These are phyloP conservation scores for Sesamia inferens DNA, from an alignment of 2,888 invertebrate genomes.

Conservation along the genomic window DNA sequence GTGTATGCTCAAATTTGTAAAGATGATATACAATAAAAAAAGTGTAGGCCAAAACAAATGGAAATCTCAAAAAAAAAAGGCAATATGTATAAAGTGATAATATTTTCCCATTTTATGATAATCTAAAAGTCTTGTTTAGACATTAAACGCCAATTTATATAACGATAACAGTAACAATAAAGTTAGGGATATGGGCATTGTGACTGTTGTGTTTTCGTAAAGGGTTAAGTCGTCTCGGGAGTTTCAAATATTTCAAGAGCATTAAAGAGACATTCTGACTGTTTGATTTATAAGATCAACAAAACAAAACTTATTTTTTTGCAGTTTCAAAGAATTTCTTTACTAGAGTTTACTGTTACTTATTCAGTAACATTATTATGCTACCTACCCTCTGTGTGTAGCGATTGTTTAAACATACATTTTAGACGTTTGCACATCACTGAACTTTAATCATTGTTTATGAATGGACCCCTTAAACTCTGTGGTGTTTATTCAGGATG, in stretches of 20 bases:
- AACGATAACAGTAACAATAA: slow-evolving; percentile 17
- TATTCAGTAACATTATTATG: background rate
- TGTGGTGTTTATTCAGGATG: no score
- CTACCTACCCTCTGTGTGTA: no score
- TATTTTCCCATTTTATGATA: background rate
- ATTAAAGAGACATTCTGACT: slow-evolving; percentile 8
- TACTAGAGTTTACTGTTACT: background rate
- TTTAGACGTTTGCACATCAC: no score
- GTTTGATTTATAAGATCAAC: slow-evolving; percentile 30
- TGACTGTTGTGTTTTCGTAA: slow-evolving; percentile 24
- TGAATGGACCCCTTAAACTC: no score
- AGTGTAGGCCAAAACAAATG: no score
- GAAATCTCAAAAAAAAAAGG: background rate
- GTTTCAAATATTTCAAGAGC: slow-evolving; percentile 34
- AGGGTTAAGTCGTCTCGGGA: slow-evolving; percentile 15
- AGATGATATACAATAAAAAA: background rate
- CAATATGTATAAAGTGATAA: background rate
- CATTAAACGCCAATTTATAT: slow-evolving; percentile 17
- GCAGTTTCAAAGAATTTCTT: slow-evolving; percentile 1
- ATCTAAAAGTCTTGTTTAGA: slow-evolving; percentile 8
- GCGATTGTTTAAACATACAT: no score
- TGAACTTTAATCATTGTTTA: no score
- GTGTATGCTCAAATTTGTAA: background rate
- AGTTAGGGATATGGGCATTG: slow-evolving; percentile 41
- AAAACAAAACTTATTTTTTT: background rate